Evolutionary conservation across 2,797 vertebrate species (phyloP).

Genomic region (Enteromius fasciolatus): DNA sequence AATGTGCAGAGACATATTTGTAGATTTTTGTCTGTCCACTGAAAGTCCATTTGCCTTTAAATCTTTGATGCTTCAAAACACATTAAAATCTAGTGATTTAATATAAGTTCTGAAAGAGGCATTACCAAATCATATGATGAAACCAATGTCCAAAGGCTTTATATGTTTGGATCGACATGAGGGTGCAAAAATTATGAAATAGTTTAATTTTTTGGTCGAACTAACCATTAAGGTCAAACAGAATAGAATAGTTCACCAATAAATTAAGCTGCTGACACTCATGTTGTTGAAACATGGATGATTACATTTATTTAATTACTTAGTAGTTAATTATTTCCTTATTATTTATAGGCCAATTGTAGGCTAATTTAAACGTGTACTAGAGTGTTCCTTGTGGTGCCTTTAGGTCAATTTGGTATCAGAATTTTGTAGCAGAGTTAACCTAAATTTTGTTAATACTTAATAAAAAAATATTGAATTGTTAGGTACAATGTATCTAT

Average conservation of each 20-base stretch:
- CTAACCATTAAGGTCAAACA: neutral
- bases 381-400: neutral
- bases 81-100: neutral
- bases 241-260: neutral
- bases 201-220: neutral
- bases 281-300: neutral
- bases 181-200: neutral
- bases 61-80: neutral
- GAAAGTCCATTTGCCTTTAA: neutral
- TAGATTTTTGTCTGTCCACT: neutral
- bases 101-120: neutral
- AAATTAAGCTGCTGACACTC: neutral
- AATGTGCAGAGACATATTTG: neutral
- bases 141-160: neutral
- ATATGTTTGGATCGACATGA: neutral
- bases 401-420: neutral
- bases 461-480: neutral
- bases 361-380: neutral
- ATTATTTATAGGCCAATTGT: no score
- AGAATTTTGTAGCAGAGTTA: no score
- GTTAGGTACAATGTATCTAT: neutral
- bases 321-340: no score
- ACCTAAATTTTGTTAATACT: neutral
- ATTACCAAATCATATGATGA: neutral
- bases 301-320: neutral